phyloP scores from a whole-genome alignment of 2,888 invertebrate genomes.

The Autographa pulchrina region DNA sequence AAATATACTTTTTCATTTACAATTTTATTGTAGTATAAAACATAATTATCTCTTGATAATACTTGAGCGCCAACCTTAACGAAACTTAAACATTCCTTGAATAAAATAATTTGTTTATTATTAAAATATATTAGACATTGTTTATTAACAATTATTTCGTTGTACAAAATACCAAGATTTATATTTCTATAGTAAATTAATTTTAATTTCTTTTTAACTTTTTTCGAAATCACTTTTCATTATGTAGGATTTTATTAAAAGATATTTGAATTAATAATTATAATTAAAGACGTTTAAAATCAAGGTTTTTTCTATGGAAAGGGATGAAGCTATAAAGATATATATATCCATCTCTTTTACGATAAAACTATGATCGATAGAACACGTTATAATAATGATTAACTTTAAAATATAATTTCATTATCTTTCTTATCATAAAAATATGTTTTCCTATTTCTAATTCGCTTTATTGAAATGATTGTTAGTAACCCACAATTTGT shows the following conservation, averaged over 20 bases:
- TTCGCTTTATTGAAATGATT: conserved; percentile 37
- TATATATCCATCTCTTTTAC: too few species aligned
- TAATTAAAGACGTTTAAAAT: conserved; percentile 19
- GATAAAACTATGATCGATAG: too few species aligned
- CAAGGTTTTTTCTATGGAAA: neutral
- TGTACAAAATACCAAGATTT: conserved; percentile 50
- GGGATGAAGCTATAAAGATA: too few species aligned
- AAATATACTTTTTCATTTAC: neutral
- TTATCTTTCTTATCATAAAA: neutral
- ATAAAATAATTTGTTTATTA: conserved; percentile 3
- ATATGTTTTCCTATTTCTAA: neutral
- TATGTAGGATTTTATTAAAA: conserved; percentile 13
- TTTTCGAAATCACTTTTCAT: conserved; percentile 38
- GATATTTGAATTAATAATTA: conserved; percentile 18
- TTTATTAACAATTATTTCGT: conserved; percentile 33
- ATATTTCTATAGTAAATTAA: conserved; percentile 41
- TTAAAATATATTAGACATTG: conserved; percentile 13
- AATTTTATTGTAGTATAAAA: too few species aligned
- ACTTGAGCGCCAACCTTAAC: conserved; percentile 14
- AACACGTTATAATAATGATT: too few species aligned
- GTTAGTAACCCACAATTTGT: conserved; percentile 6
- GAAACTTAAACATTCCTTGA: conserved; percentile 28
- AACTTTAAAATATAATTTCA: too few species aligned
- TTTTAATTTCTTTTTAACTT: conserved; percentile 28
- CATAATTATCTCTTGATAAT: too few species aligned